These are phyloP conservation scores for Scaptomyza reducta DNA, from an alignment of 2,888 invertebrate species.

Conservation along the genomic window DNA sequence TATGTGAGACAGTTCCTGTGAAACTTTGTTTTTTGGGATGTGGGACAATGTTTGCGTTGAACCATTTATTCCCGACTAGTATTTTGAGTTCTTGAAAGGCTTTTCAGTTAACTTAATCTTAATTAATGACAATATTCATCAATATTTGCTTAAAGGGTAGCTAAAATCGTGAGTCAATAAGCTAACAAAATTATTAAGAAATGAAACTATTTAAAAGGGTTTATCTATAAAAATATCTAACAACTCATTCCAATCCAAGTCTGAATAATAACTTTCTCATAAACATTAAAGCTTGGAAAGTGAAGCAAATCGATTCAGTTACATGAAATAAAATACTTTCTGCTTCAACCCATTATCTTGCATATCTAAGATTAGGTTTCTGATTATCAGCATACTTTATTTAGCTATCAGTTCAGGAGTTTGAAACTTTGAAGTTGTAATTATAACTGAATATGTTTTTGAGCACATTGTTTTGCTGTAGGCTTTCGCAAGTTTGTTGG, in stretches of 20 bases:
- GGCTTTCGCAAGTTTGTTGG: constrained; percentile 4
- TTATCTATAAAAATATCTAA: no score
- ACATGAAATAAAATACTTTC: no score
- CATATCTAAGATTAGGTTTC: neutral
- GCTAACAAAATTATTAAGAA: neutral
- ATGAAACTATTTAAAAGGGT: neutral
- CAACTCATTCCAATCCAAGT: no score
- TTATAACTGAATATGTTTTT: constrained; percentile 6
- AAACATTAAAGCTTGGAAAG: no score
- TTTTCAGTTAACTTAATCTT: neutral
- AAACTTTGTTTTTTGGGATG: constrained; percentile 20
- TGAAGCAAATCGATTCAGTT: no score
- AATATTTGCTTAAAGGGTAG: neutral
- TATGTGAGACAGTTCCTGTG: constrained; percentile 54
- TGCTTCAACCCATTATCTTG: neutral
- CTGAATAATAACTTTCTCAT: no score
- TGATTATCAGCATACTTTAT: neutral
- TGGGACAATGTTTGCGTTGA: constrained; percentile 15
- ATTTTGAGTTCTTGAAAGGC: neutral
- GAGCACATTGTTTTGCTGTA: constrained; percentile 3
- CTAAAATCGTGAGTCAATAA: neutral
- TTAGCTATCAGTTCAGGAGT: neutral
- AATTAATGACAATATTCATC: neutral
- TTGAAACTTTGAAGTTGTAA: constrained; percentile 9
- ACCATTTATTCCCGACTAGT: neutral